Base-by-base conservation (phyloP, 2,888 invertebrate genomes). In the Eristalis arbustorum region DNA sequence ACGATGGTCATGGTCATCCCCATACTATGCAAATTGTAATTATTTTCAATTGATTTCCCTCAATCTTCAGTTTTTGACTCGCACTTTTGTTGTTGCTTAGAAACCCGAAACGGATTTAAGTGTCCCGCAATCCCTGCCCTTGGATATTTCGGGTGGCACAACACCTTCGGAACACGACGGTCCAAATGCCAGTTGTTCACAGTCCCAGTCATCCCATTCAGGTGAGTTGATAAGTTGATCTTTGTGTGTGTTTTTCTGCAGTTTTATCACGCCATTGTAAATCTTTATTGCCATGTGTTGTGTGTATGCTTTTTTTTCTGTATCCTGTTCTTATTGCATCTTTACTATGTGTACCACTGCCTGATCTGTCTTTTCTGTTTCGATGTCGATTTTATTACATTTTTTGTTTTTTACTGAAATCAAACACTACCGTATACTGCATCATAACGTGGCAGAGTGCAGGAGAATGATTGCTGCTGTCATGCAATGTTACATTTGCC, bases 21-120 rank as follows among this genome's bases (percentile, higher is more conserved):
- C 93, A 93, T 89, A 93, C 93, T 40, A 94, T 94, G 90, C 94
- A 94, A 90, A 93, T 92, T 90, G 88, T 88, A 88, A 80, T 42
- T 79, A 75, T 18, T 23, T 77, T n/a, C n/a, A 62, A 76, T 42
- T 25, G 2, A 25, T 1, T 68, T 63, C 28, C 90, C 23, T n/a
- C 0, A 25, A 18, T 28, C 3, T 14, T 31, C 22, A 11, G 28
- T 10, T 57, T 83, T 62, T 75, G 64, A 64, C 8, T 56, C 4
- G 56, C 74, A 67, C 84, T 88, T 83, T 84, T 89, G 37, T 90
- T 85, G 67, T 82, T 23, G 69, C 42, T 84, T 37, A 93, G 93
- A 93, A 93, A 90, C 92, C 93, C 57, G 93, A 93, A 90, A 91
- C 91, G 72, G 93, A 93, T 89, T 91, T 93, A 81, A 91, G 91